Evolutionary conservation across 2,888 invertebrate genomes (phyloP).

Genomic region (Cosmia pyralina): DNA sequence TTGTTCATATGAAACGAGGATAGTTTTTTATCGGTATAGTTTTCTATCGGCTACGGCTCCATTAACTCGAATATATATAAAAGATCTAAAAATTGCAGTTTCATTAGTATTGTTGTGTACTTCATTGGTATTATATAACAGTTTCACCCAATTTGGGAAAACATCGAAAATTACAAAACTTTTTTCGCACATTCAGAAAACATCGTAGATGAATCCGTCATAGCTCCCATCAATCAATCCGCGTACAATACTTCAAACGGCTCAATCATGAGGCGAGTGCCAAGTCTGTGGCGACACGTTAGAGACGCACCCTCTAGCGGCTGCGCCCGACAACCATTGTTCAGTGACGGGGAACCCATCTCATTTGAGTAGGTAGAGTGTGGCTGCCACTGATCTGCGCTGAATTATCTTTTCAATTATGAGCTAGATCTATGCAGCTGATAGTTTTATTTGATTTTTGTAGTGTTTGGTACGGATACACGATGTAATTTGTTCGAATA

Average conservation of each 20-base stretch:
- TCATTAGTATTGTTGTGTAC: too few relatives aligned
- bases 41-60: not conserved
- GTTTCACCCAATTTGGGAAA: not conserved
- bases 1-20: not conserved
- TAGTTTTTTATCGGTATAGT: not conserved
- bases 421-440: constrained; percentile 32
- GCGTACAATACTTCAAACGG: constrained; percentile 20
- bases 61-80: too few relatives aligned
- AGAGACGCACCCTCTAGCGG: constrained; percentile 33
- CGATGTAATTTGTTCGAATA: not conserved
- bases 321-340: constrained; percentile 65
- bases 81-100: not conserved
- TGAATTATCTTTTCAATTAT: constrained; percentile 59
- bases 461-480: constrained; percentile 10
- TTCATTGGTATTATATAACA: too few relatives aligned
- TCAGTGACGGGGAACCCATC: constrained; percentile 47
- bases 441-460: constrained; percentile 45
- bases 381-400: constrained; percentile 42
- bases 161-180: not conserved
- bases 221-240: constrained; percentile 37
- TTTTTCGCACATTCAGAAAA: not conserved
- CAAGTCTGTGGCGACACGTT: constrained; percentile 50
- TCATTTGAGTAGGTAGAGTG: constrained; percentile 50
- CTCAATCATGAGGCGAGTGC: constrained; percentile 32
- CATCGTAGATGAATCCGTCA: not conserved